phyloP scores from a whole-genome alignment of 2,888 invertebrate species.

The Drosophila cognata region DNA sequence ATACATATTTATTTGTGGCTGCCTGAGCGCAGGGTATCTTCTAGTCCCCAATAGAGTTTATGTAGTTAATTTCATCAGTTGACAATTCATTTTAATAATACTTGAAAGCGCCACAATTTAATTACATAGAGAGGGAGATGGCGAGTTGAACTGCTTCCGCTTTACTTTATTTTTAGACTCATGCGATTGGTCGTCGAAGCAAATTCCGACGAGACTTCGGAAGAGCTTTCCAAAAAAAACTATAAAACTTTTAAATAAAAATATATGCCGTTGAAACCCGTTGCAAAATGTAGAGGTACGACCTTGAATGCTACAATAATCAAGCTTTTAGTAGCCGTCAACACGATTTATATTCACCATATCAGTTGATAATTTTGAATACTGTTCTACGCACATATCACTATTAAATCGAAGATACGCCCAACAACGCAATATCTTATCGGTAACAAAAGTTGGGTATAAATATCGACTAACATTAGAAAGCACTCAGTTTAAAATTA shows the following conservation, averaged over 20 bases:
- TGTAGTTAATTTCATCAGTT: conserved; percentile 26
- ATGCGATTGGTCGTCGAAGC: neutral
- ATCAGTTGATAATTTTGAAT: conserved; percentile 6
- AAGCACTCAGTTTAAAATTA: conserved; percentile 28
- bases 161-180: neutral
- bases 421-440: conserved; percentile 16
- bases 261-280: neutral
- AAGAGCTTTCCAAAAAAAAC: neutral
- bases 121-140: neutral
- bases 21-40: neutral
- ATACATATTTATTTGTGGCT: neutral
- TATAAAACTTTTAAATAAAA: neutral
- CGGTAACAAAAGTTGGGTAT: conserved; percentile 25
- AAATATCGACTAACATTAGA: conserved; percentile 31
- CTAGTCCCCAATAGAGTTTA: neutral
- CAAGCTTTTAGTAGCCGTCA: conserved; percentile 1
- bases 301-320: conserved; percentile 3
- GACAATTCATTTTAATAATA: conserved; percentile 27
- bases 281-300: neutral
- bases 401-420: neutral
- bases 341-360: conserved; percentile 2
- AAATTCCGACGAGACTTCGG: neutral
- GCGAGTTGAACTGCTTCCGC: neutral
- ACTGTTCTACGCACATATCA: neutral
- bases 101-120: neutral